Percentiles rank a stretch among this genome's conserved stretches.
phyloP scores from a whole-genome alignment of 2,888 invertebrate genomes.

The Neuroscelio doddi region DNA sequence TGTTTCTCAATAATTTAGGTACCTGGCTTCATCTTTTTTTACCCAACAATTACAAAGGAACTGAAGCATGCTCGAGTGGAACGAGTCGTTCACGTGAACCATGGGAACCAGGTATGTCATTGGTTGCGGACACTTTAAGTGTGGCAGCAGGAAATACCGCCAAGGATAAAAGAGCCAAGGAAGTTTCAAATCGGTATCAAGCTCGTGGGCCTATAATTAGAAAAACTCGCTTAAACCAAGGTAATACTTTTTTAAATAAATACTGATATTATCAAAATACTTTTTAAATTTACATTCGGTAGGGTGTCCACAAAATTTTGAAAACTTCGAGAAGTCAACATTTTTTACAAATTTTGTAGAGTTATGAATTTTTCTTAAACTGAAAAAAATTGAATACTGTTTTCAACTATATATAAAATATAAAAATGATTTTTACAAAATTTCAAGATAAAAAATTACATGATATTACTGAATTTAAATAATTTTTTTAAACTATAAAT shows the following conservation, averaged over 20 bases:
- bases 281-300: not conserved
- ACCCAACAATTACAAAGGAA: conserved; percentile 63
- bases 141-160: conserved; percentile 90
- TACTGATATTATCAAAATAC: too few relatives aligned
- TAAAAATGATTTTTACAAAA: too few relatives aligned
- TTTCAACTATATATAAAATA: too few relatives aligned
- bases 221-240: conserved; percentile 54
- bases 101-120: conserved; percentile 72
- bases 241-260: conserved; percentile 21
- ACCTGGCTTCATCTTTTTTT: conserved; percentile 64
- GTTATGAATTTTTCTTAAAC: too few relatives aligned
- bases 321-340: too few relatives aligned
- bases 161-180: conserved; percentile 91
- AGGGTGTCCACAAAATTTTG: too few relatives aligned
- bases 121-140: conserved; percentile 78
- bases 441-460: too few relatives aligned
- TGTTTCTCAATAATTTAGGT: conserved; percentile 53
- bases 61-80: conserved; percentile 57
- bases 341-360: too few relatives aligned
- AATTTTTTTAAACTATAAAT: too few relatives aligned
- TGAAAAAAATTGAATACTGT: too few relatives aligned
- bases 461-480: too few relatives aligned
- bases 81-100: conserved; percentile 63
- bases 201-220: conserved; percentile 62
- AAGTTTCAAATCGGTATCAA: conserved; percentile 78